Percentiles rank a stretch among this genome's conserved stretches.
Conservation (phyloP, 2,797 vertebrate species). For the Rhynchotus rufescens region DNA sequence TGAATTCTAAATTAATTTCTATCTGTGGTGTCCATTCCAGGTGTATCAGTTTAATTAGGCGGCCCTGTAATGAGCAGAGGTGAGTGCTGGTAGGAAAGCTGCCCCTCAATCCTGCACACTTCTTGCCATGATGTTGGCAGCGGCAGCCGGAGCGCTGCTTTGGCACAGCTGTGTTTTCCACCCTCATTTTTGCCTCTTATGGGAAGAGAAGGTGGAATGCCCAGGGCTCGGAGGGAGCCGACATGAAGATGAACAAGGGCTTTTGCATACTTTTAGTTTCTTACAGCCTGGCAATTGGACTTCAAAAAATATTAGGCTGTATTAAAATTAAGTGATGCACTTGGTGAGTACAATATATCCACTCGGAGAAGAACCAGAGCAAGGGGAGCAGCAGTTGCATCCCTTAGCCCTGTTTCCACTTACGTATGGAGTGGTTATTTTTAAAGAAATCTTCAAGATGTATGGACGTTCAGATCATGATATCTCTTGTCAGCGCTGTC, state of each 20-base stretch:
- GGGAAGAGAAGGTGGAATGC: not conserved
- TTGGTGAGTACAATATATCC: not conserved
- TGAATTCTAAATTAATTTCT: not conserved
- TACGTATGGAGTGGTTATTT: rapidly evolving
- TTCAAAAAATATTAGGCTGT: not conserved
- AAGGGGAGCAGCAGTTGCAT: not conserved
- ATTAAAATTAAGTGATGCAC: not conserved
- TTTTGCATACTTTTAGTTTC: not conserved
- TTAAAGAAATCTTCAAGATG: not conserved
- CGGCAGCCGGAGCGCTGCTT: not conserved
- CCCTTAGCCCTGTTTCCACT: not conserved
- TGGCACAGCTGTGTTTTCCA: not conserved
- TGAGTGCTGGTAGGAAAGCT: constrained; percentile 1
- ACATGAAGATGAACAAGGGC: not conserved
- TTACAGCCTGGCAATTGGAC: not conserved
- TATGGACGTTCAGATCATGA: not conserved
- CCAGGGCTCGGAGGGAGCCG: not conserved
- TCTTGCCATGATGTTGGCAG: not conserved
- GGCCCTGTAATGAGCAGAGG: not conserved
- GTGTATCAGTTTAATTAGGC: not conserved
- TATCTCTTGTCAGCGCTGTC: not conserved
- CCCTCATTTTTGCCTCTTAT: not conserved
- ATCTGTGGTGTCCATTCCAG: not conserved
- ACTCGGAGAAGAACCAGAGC: not conserved
- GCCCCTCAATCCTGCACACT: not conserved